Evolutionary conservation across 1,140 invertebrate species (phyloP).

Genomic region (Caenorhabditis elegans): DNA sequence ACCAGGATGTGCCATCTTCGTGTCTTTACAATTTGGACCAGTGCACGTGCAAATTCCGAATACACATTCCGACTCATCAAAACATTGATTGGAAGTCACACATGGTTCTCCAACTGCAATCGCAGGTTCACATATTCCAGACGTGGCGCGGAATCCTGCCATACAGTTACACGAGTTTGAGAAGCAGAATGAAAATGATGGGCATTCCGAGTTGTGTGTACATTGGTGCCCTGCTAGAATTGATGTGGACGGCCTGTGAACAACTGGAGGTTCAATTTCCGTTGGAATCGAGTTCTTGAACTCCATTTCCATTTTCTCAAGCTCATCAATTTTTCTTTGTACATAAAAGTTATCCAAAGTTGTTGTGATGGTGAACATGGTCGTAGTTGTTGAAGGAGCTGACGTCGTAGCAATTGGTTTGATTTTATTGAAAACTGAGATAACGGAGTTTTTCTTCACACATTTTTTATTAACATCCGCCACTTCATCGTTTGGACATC

Average conservation of each 20-base stretch:
- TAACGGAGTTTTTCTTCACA: conserved; percentile 33
- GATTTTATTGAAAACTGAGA: conserved; percentile 48
- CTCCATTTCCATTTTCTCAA: conserved; percentile 38
- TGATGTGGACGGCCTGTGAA: neutral
- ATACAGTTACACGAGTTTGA: conserved; percentile 53
- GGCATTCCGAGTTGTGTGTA: neutral
- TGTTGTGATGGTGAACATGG: neutral
- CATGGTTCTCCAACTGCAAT: conserved; percentile 54
- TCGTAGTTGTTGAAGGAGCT: neutral
- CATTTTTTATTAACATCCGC: conserved; percentile 55
- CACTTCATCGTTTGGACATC: conserved; percentile 51
- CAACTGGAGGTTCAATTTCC: neutral
- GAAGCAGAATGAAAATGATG: conserved; percentile 44
- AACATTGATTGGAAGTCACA: conserved; percentile 58
- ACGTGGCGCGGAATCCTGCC: conserved; percentile 51
- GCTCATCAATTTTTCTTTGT: conserved; percentile 32
- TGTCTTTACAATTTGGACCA: conserved; percentile 13
- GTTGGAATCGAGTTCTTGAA: conserved; percentile 36
- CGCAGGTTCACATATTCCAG: conserved; percentile 51
- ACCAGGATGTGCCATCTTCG: conserved; percentile 48
- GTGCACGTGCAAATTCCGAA: conserved; percentile 53
- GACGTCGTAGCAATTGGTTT: neutral
- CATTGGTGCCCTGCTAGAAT: conserved; percentile 27
- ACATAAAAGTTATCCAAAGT: conserved; percentile 35
- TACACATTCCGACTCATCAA: conserved; percentile 51